phyloP scores from a whole-genome alignment of 2,888 invertebrate genomes.

The Pimpla rufipes region DNA sequence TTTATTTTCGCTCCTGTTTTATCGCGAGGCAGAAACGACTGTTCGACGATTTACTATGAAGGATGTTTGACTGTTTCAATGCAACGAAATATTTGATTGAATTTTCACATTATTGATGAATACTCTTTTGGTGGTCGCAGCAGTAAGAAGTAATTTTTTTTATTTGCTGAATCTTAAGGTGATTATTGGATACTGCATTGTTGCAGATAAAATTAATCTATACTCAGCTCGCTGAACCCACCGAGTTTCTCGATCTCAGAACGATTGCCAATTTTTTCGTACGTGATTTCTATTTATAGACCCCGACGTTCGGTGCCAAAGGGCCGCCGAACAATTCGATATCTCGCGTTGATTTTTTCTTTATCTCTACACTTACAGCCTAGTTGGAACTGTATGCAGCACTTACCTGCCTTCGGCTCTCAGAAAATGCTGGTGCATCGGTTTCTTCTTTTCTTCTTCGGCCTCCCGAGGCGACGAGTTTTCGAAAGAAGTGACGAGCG shows the following conservation, averaged over 20 bases:
- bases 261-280: slow-evolving; percentile 75
- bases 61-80: too few relatives aligned
- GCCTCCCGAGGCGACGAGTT: slow-evolving; percentile 22
- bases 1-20: too few relatives aligned
- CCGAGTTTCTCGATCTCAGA: slow-evolving; percentile 52
- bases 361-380: not conserved
- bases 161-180: too few relatives aligned
- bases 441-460: slow-evolving; percentile 15
- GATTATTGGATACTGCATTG: too few relatives aligned
- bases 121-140: too few relatives aligned
- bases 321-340: slow-evolving; percentile 22
- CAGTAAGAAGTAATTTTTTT: too few relatives aligned
- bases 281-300: slow-evolving; percentile 51
- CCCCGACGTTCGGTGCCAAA: slow-evolving; percentile 46
- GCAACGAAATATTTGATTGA: too few relatives aligned
- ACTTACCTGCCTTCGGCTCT: slow-evolving; percentile 36
- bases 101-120: too few relatives aligned
- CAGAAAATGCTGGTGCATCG: not conserved
- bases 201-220: too few relatives aligned
- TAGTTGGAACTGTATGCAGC: slow-evolving; percentile 18
- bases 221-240: too few relatives aligned
- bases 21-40: too few relatives aligned
- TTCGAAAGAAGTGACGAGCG: slow-evolving; percentile 48
- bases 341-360: not conserved
- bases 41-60: too few relatives aligned